These are phyloP conservation scores for Crypturellus undulatus DNA, from an alignment of 2,113 vertebrate genomes.

Conservation along the genomic window DNA sequence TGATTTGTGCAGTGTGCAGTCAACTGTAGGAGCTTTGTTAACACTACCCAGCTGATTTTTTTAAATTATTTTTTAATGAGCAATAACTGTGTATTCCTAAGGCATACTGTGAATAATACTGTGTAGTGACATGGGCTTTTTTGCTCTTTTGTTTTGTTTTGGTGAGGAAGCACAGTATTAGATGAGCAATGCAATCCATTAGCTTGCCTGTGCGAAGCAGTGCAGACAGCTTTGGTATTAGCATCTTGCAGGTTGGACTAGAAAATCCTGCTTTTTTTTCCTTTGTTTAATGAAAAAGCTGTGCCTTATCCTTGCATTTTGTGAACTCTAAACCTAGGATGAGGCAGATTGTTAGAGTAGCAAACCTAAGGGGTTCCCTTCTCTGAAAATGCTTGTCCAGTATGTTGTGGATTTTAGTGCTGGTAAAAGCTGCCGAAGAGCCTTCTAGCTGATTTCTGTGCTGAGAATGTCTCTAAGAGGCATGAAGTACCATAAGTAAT, in stretches of 20 bases:
- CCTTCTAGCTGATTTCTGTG: not conserved
- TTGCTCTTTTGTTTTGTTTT: not conserved
- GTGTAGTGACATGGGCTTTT: not conserved
- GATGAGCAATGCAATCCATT: not conserved
- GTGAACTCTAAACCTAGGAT: not conserved
- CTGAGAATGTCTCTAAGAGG: conserved; percentile 14
- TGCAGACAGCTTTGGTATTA: not conserved
- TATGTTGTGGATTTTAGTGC: not conserved
- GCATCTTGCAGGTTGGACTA: not conserved
- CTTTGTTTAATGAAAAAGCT: not conserved
- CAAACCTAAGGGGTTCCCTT: not conserved
- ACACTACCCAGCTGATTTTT: not conserved
- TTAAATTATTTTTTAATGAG: not conserved
- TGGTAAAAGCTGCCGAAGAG: not conserved
- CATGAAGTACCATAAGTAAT: not conserved
- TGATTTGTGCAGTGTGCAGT: not conserved
- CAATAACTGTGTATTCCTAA: not conserved
- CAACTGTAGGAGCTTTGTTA: not conserved
- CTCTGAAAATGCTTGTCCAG: not conserved
- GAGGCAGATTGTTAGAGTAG: not conserved
- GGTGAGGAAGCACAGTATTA: not conserved
- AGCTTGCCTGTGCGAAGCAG: fast-evolving
- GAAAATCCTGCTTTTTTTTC: no score
- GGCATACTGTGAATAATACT: not conserved
- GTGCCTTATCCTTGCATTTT: not conserved